phyloP scores from a whole-genome alignment of 2,797 vertebrate genomes.

The Phalloptychus januarius region DNA sequence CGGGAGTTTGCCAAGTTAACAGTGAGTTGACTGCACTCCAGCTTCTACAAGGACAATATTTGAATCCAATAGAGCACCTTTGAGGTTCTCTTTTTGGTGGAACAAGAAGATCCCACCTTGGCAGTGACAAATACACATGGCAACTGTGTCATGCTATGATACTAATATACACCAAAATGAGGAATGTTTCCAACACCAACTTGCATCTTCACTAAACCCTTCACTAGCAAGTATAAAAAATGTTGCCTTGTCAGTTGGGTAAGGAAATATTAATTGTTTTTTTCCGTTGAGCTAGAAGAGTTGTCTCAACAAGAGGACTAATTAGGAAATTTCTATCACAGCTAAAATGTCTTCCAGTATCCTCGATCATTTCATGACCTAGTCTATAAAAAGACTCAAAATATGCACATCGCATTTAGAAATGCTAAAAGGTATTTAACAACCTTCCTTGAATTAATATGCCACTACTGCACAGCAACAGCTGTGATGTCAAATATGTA shows the following conservation, averaged over 20 bases:
- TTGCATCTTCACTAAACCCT: neutral
- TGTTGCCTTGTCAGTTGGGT: neutral
- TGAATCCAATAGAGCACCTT: neutral
- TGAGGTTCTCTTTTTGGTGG: neutral
- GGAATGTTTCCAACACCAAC: neutral
- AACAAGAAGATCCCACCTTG: neutral
- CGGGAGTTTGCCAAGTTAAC: neutral
- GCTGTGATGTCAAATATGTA: slow-evolving; percentile 35
- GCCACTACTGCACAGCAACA: slow-evolving; percentile 27
- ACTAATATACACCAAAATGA: neutral
- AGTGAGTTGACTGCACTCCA: neutral
- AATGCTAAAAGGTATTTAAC: slow-evolving; percentile 65
- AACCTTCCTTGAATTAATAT: slow-evolving; percentile 53
- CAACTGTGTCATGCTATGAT: neutral
- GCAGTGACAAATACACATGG: neutral
- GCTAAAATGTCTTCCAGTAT: slow-evolving; percentile 19
- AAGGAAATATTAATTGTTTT: too few relatives aligned
- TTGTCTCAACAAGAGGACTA: slow-evolving; percentile 3
- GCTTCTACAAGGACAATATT: neutral
- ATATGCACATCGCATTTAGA: slow-evolving; percentile 57
- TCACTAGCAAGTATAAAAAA: neutral
- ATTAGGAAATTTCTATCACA: slow-evolving; percentile 12
- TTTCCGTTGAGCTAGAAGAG: neutral
- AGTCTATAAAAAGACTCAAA: slow-evolving; percentile 13
- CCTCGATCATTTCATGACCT: slow-evolving; percentile 31